phyloP scores from a whole-genome alignment of 2,113 vertebrate species.

The Lethenteron reissneri region DNA sequence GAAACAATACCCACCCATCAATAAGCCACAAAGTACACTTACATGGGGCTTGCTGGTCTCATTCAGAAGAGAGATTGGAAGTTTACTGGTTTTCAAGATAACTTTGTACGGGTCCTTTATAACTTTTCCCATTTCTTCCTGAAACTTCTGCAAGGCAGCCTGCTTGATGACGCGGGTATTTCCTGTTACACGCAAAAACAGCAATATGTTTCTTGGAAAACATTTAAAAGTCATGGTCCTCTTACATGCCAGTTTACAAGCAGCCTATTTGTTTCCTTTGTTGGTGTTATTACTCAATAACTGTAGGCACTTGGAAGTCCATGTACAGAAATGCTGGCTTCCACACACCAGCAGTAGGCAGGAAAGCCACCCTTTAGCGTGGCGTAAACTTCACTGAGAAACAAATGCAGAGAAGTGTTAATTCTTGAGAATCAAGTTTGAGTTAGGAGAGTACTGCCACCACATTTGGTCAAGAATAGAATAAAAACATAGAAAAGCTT shows the following conservation, averaged over 20 bases:
- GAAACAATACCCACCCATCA: too few relatives aligned
- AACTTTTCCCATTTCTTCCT: constrained; percentile 69
- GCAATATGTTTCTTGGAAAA: neutral
- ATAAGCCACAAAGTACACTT: constrained; percentile 18
- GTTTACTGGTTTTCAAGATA: constrained; percentile 65
- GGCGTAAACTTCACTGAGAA: too few relatives aligned
- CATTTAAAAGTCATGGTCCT: neutral
- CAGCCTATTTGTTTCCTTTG: too few relatives aligned
- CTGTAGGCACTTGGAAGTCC: too few relatives aligned
- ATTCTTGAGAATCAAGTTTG: too few relatives aligned
- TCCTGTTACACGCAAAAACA: constrained; percentile 23
- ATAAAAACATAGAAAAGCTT: too few relatives aligned
- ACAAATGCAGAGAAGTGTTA: too few relatives aligned
- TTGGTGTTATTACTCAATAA: neutral
- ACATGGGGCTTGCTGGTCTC: constrained; percentile 67
- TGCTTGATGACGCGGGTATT: constrained; percentile 96
- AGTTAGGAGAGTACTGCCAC: too few relatives aligned
- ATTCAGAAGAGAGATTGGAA: constrained; percentile 77
- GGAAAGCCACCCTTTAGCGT: too few relatives aligned
- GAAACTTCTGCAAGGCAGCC: constrained; percentile 74
- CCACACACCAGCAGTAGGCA: too few relatives aligned
- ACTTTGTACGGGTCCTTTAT: constrained; percentile 81
- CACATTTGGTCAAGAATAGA: too few relatives aligned
- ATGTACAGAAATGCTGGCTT: too few relatives aligned
- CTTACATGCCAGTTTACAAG: neutral